Base-by-base conservation (phyloP, 2,888 invertebrate genomes). In the Aricia artaxerxes region DNA sequence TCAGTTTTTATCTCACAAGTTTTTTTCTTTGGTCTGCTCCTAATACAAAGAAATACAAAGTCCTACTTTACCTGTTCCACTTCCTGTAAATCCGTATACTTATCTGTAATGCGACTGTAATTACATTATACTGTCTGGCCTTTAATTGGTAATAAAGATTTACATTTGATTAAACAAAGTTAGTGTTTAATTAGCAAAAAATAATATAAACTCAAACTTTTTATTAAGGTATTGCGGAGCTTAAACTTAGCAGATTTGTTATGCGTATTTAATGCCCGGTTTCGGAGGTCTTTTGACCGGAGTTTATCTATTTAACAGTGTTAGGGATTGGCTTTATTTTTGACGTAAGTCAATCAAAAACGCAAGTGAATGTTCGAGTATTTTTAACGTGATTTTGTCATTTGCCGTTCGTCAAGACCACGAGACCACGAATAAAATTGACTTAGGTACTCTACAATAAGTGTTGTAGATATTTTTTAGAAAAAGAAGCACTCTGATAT, bases 11-110 rank as follows among this genome's bases (percentile, higher is more conserved):
- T 49, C 11, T 49, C 49, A 1, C 49, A 2, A 11, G 57, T 16
- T 57, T 57, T 57, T 57, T 57, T 57, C 57, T 4, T 53, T 53
- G 13, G 16, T 57, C 57, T 16, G 16, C 6, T 11, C 53, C 69
- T 69, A 13, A 69, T 69, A 69, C 69, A 69, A 35, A 69, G 69
- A 16, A 38, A 69, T 5, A 69, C 69, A 69, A 69, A 69, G 69
- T 69, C 69, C 69, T 69, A 69, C 35, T 69, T 69, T 38, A 38
- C 11, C 35, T 4, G 35, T 69, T 13, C 69, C 69, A 69, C 13
- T 69, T 69, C 35, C 69, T 69, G 69, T 16, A 69, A 69, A 69
- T 69, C 69, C 69, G 69, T 69, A 6, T 38, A 69, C 69, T 69
- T 69, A 69, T 69, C 35, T 69, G 69, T 69, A 69, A 35, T 69